Evolutionary conservation across 2,113 vertebrate genomes (phyloP).

Genomic region (Myrmophylax atrothorax): DNA sequence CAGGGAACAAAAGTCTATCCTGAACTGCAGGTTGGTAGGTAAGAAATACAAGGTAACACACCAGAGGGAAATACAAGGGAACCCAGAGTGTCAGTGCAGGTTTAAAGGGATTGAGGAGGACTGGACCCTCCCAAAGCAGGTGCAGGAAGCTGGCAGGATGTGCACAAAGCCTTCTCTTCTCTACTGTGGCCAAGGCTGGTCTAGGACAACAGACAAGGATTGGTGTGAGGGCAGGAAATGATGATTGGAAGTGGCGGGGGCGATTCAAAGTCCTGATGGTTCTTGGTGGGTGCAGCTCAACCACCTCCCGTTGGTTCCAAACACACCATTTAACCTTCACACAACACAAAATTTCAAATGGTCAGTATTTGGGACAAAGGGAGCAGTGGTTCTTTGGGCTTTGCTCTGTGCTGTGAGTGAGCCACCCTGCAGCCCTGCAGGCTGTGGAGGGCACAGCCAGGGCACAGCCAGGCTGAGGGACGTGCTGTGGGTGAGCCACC

Average conservation of each 20-base stretch:
- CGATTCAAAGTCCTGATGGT: background rate
- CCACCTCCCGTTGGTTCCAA: background rate
- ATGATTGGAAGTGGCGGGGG: too few relatives aligned
- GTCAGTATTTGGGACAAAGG: background rate
- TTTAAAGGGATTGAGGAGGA: background rate
- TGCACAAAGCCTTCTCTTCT: background rate
- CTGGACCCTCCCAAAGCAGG: background rate
- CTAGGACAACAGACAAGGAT: background rate
- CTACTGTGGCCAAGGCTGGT: background rate
- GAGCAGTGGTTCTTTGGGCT: background rate
- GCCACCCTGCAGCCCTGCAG: background rate
- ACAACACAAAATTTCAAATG: background rate
- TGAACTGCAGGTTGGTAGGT: background rate
- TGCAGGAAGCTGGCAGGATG: background rate
- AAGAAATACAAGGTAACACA: background rate
- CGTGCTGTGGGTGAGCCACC: too few relatives aligned
- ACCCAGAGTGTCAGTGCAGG: background rate
- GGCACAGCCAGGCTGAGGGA: background rate
- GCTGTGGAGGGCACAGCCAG: conserved; percentile 3
- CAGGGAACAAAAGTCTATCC: background rate
- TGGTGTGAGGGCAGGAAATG: background rate
- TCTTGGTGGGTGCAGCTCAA: background rate
- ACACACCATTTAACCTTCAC: background rate
- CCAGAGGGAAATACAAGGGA: background rate
- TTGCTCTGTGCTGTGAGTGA: background rate